Conservation (phyloP, 1,140 invertebrate species). For the Drosophila murphyi region DNA sequence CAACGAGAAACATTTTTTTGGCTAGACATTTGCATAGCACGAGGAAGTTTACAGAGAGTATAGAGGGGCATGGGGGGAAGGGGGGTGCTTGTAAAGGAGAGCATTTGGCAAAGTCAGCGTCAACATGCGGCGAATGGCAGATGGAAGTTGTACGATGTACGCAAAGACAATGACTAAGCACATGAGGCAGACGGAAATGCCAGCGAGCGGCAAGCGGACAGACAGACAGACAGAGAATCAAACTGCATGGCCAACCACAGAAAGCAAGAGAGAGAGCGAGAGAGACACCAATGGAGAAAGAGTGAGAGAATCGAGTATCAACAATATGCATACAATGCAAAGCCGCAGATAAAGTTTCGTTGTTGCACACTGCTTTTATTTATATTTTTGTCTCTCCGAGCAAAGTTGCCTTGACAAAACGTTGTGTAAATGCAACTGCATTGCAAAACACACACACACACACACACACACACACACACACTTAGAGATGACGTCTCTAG, state of each 20-base stretch:
- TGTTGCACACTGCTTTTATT: constrained; percentile 19
- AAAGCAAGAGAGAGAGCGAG: constrained; percentile 10
- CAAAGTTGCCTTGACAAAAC: constrained; percentile 46
- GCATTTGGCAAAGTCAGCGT: constrained; percentile 55
- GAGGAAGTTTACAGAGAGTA: not conserved
- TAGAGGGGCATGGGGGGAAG: not conserved
- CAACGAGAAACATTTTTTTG: constrained; percentile 56
- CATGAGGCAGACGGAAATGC: constrained; percentile 32
- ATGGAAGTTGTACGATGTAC: constrained; percentile 71
- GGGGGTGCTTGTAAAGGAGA: constrained; percentile 4
- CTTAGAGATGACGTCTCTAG: not conserved
- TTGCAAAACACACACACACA: constrained; percentile 14
- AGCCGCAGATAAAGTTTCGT: constrained; percentile 65
- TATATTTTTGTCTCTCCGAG: constrained; percentile 22
- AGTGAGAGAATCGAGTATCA: constrained; percentile 19
- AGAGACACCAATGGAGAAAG: not conserved
- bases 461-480: constrained; percentile 13
- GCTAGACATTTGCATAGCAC: constrained; percentile 62
- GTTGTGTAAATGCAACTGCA: constrained; percentile 48
- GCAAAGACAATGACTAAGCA: constrained; percentile 73
- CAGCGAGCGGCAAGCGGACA: constrained; percentile 14
- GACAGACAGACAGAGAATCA: not conserved
- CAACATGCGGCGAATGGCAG: constrained; percentile 60
- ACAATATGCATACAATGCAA: constrained; percentile 67
- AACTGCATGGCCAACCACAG: constrained; percentile 26